Percentiles rank a stretch among this genome's conserved stretches.
phyloP scores from a whole-genome alignment of 2,797 vertebrate species.

The Phrynocephalus forsythii region DNA sequence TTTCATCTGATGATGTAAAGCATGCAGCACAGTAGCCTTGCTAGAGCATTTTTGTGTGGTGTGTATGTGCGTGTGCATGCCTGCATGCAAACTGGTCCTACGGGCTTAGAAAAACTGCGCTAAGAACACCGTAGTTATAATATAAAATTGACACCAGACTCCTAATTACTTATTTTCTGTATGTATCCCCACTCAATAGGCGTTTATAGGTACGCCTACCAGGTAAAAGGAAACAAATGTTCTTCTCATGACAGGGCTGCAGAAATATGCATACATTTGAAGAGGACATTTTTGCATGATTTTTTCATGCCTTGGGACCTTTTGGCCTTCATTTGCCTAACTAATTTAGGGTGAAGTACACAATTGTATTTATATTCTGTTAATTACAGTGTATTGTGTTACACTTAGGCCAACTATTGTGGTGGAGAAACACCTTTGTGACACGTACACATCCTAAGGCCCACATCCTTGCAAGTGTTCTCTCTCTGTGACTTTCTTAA shows the following conservation, averaged over 20 bases:
- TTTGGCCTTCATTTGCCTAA: background rate
- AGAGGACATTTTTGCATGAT: conserved; percentile 5
- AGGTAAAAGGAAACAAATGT: conserved; percentile 49
- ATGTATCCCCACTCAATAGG: conserved; percentile 39
- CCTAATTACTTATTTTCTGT: conserved; percentile 72
- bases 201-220: conserved; percentile 57
- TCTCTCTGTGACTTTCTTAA: background rate
- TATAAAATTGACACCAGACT: conserved; percentile 67
- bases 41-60: conserved; percentile 45
- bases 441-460: background rate
- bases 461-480: background rate
- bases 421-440: background rate
- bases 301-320: conserved; percentile 18
- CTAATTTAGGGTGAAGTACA: conserved; percentile 8
- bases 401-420: conserved; percentile 1
- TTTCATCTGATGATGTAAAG: conserved; percentile 51
- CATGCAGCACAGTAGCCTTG: conserved; percentile 54
- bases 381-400: background rate
- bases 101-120: conserved; percentile 63
- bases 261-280: conserved; percentile 27
- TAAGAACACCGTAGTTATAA: conserved; percentile 68
- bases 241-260: conserved; percentile 36
- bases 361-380: conserved; percentile 6
- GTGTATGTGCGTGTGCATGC: background rate
- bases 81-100: conserved; percentile 68